These are phyloP conservation scores for Carabus problematicus DNA, from an alignment of 2,888 invertebrate genomes.

Conservation along the genomic window DNA sequence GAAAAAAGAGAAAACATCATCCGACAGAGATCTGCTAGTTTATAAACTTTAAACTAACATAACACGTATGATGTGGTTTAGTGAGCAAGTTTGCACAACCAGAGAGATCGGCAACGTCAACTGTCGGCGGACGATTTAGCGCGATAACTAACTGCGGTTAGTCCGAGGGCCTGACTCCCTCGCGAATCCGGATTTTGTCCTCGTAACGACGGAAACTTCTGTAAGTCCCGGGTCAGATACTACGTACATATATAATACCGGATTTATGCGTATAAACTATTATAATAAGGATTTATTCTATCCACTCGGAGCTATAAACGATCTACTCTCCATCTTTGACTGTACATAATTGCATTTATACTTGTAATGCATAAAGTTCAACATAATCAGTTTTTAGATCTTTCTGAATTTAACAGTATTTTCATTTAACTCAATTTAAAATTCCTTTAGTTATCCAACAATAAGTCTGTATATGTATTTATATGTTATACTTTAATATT, in stretches of 20 bases:
- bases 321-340: too few relatives aligned
- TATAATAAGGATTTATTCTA: constrained; percentile 1
- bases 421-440: too few relatives aligned
- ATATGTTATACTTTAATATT: too few relatives aligned
- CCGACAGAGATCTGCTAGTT: constrained; percentile 4
- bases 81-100: constrained; percentile 26
- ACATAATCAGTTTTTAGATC: too few relatives aligned
- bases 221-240: constrained; percentile 4
- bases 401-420: too few relatives aligned
- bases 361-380: too few relatives aligned
- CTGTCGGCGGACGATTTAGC: constrained; percentile 18
- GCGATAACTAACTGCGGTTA: constrained; percentile 33
- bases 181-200: constrained; percentile 9
- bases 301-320: too few relatives aligned
- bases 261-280: constrained; percentile 15
- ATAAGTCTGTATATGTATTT: too few relatives aligned
- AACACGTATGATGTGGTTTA: constrained; percentile 38
- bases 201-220: not conserved
- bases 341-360: too few relatives aligned
- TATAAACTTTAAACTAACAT: constrained; percentile 39
- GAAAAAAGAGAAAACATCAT: constrained; percentile 4
- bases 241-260: constrained; percentile 14
- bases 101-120: constrained; percentile 21
- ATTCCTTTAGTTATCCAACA: too few relatives aligned
- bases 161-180: not conserved